Percentiles rank a stretch among this genome's conserved stretches.
phyloP scores from a whole-genome alignment of 1,140 invertebrate species.

The Achroia grisella region DNA sequence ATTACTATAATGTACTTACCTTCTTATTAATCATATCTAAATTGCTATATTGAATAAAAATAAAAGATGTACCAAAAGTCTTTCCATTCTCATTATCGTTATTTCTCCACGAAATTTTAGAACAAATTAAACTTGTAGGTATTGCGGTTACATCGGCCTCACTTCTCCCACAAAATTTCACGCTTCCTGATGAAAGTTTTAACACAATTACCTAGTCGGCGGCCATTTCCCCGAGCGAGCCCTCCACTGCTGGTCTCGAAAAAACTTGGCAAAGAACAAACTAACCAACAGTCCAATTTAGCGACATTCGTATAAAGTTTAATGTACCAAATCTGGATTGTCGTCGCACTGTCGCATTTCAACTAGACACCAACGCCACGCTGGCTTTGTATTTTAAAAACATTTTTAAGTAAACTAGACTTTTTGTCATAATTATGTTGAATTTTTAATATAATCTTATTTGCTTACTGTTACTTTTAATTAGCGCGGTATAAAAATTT shows the following conservation, averaged over 20 bases:
- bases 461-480: no score
- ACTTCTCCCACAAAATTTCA: slow-evolving; percentile 56
- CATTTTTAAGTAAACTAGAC: background rate
- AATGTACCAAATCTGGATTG: slow-evolving; percentile 65
- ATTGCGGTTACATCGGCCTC: slow-evolving; percentile 39
- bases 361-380: slow-evolving; percentile 23
- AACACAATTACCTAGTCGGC: slow-evolving; percentile 64
- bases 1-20: background rate
- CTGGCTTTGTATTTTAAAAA: slow-evolving; percentile 2
- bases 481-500: no score
- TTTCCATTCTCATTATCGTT: background rate
- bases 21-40: background rate
- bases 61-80: no score
- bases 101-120: slow-evolving; percentile 17
- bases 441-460: no score
- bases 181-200: slow-evolving; percentile 68
- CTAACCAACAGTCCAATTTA: slow-evolving; percentile 65
- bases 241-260: slow-evolving; percentile 52
- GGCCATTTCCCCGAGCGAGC: slow-evolving; percentile 39
- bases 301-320: slow-evolving; percentile 66
- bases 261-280: slow-evolving; percentile 70
- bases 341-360: slow-evolving; percentile 47
- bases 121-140: slow-evolving; percentile 62
- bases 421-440: background rate
- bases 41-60: no score